Conservation (phyloP, 2,113 vertebrate species). For the Mirounga angustirostris region DNA sequence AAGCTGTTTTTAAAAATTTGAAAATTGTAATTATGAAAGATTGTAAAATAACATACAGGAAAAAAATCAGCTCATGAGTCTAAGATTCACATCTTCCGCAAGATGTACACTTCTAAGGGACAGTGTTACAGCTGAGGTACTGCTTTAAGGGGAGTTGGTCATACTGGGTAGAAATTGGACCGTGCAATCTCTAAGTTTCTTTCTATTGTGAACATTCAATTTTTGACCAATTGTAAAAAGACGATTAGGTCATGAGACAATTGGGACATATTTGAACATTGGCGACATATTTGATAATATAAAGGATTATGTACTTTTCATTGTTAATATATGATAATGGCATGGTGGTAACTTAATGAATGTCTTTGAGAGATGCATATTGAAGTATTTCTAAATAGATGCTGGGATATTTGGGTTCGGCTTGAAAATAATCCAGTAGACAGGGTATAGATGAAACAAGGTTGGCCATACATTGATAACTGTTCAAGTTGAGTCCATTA, state of each 20-base stretch:
- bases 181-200: background rate
- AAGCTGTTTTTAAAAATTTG: background rate
- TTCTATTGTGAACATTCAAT: conserved; percentile 17
- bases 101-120: background rate
- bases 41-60: background rate
- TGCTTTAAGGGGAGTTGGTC: background rate
- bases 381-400: background rate
- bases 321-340: background rate
- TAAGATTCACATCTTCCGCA: background rate
- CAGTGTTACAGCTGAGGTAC: background rate
- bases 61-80: background rate
- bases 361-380: background rate
- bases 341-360: background rate
- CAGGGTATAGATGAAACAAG: background rate
- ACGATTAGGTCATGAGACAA: background rate
- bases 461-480: background rate
- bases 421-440: conserved; percentile 13
- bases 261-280: background rate
- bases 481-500: background rate
- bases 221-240: background rate
- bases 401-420: background rate
- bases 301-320: background rate
- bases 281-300: background rate
- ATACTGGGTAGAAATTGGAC: background rate
- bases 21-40: background rate